Evolutionary conservation across 2,888 invertebrate genomes (phyloP).

Genomic region (Notodonta dromedarius): DNA sequence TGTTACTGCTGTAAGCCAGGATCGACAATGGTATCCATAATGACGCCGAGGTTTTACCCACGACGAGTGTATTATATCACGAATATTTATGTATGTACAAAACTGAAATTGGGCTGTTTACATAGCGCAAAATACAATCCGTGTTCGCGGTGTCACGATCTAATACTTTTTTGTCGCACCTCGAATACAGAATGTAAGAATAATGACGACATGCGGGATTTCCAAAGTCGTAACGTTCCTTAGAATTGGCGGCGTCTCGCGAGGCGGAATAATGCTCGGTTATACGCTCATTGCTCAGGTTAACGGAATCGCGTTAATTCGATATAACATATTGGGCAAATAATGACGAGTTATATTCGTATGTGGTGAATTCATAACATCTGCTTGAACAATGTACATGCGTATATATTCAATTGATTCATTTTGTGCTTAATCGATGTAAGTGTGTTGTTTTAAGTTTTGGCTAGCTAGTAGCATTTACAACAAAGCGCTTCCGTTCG

Average conservation of each 20-base stretch:
- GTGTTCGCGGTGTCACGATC: constrained; percentile 9
- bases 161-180: constrained; percentile 33
- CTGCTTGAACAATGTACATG: too few species aligned
- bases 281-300: neutral
- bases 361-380: neutral
- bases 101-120: constrained; percentile 1
- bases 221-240: constrained; percentile 26
- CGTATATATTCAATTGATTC: neutral
- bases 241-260: constrained; percentile 22
- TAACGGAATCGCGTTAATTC: constrained; percentile 20
- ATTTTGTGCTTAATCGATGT: too few species aligned
- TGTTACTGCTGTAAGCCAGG: too few species aligned
- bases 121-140: neutral
- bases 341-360: neutral
- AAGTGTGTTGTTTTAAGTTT: too few species aligned
- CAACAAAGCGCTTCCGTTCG: too few species aligned
- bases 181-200: constrained; percentile 14
- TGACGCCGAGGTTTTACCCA: too few species aligned
- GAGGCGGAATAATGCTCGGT: constrained; percentile 10
- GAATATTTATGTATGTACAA: neutral
- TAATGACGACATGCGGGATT: constrained; percentile 42
- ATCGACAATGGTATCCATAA: too few species aligned
- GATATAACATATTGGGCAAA: constrained; percentile 13
- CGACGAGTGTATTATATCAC: neutral
- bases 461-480: too few species aligned